These are phyloP conservation scores for Syngnathoides biaculeatus DNA, from an alignment of 2,113 vertebrate species.

Conservation along the genomic window DNA sequence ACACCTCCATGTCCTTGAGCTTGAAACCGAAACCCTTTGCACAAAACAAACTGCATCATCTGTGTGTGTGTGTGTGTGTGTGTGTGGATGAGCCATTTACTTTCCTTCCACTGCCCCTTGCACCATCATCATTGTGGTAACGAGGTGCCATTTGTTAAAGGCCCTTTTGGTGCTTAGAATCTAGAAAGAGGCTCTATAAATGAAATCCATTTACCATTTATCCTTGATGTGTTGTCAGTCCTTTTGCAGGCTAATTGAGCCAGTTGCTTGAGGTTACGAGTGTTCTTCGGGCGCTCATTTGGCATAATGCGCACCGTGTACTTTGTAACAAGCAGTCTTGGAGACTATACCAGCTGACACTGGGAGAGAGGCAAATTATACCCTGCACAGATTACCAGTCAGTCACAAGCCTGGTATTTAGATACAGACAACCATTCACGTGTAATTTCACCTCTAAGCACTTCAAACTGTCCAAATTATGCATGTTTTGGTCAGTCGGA, in stretches of 20 bases:
- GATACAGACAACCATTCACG: conserved; percentile 4
- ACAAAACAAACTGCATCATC: neutral
- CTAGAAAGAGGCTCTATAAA: neutral
- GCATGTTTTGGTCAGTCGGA: neutral
- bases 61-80: too few relatives aligned
- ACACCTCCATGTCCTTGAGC: neutral
- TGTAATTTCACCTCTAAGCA: neutral
- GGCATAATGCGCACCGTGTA: neutral
- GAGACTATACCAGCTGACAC: neutral
- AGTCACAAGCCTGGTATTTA: conserved; percentile 1
- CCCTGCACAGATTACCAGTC: conserved; percentile 2
- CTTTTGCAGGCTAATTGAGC: neutral
- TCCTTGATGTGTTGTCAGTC: neutral
- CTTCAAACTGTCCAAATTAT: neutral
- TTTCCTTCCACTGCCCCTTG: neutral
- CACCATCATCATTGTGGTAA: neutral
- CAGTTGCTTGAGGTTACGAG: neutral
- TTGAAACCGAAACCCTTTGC: neutral
- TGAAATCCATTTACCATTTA: neutral
- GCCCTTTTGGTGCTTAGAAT: neutral
- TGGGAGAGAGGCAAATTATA: neutral
- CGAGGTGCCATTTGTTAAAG: neutral
- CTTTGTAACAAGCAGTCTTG: neutral
- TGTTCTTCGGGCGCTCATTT: neutral
- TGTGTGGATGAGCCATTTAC: neutral